Evolutionary conservation across 1,140 invertebrate genomes (phyloP).

Genomic region (Drosophila sulfurigaster): DNA sequence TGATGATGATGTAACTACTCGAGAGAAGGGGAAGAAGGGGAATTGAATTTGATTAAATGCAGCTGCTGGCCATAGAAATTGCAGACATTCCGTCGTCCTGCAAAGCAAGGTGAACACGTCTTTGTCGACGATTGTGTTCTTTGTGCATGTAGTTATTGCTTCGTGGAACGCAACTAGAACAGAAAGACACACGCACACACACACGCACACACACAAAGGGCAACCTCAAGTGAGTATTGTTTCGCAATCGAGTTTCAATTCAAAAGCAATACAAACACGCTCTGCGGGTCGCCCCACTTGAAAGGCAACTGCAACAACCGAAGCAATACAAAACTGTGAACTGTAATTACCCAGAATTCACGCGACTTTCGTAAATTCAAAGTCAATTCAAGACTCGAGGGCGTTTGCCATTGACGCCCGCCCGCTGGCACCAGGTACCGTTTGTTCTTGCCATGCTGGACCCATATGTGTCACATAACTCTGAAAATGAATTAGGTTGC

Average conservation of each 20-base stretch:
- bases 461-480: slow-evolving; percentile 72
- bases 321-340: slow-evolving; percentile 46
- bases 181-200: background rate
- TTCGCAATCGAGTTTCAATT: slow-evolving; percentile 80
- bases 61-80: slow-evolving; percentile 2
- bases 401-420: slow-evolving; percentile 69
- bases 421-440: slow-evolving; percentile 61
- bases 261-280: slow-evolving; percentile 81
- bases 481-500: slow-evolving; percentile 60
- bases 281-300: slow-evolving; percentile 76
- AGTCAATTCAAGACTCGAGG: slow-evolving; percentile 38
- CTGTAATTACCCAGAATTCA: slow-evolving; percentile 79
- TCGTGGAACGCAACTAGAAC: slow-evolving; percentile 71
- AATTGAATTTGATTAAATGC: slow-evolving; percentile 29
- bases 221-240: slow-evolving; percentile 56
- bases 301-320: slow-evolving; percentile 30
- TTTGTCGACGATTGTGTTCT: slow-evolving; percentile 6
- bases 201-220: slow-evolving; percentile 28
- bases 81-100: slow-evolving; percentile 14
- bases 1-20: slow-evolving; percentile 52
- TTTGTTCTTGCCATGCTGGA: background rate
- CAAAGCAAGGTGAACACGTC: slow-evolving; percentile 23
- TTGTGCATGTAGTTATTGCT: slow-evolving; percentile 69
- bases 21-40: background rate
- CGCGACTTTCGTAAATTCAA: slow-evolving; percentile 44